Evolutionary conservation across 1,140 invertebrate species (phyloP), one percentile per base, ranked within the genome.

Genomic region (Thalassaphorura encarpata): DNA sequence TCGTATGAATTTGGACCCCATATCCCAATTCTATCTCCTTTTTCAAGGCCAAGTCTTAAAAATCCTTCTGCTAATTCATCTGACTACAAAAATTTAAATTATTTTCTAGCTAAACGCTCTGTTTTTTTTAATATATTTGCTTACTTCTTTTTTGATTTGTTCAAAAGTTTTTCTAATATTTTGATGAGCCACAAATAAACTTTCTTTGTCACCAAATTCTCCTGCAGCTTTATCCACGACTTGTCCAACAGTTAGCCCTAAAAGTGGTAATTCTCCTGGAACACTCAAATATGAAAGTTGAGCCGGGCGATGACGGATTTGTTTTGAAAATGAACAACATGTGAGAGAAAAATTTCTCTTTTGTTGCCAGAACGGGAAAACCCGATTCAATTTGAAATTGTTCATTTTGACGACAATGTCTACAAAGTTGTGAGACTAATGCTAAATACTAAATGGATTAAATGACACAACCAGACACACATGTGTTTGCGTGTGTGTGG

Each of bases 1-100:
- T 88, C 82, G 5, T 81, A 67, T 24, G 77, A 76, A 71, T 97
- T 98, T 0, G 91, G 89, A 0, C 83, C 81, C 86, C 88, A 96
- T 15, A 97, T 75, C 0, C 85, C 93, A 2, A 99, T 64, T 6
- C 85, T 70, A 67, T 98, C 93, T 0, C 89, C 90, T 47, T 73
- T 78, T 56, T 81, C 67, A 13, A 97, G 68, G 0, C 91, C 91
- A 13, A 93, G 67, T 24, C 78, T 78, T 39, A 81, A 68, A 0
- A 97, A 73, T 1, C 88, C 87, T 16, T 84, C 83, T 2, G 89
- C 92, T 1, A 97, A 66, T 28, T 78, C 77, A 66, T 96, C 84
- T 1, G 78, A 80, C 77, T 90, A 54, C 1, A 43, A 24, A 47
- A 19, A 21, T 43, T 15, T 23, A 4, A 13, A 28, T 24, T 15